Percentiles rank a stretch among this genome's conserved stretches.
Evolutionary conservation across 2,888 invertebrate genomes (phyloP).

Genomic region (Cosmia trapezina): DNA sequence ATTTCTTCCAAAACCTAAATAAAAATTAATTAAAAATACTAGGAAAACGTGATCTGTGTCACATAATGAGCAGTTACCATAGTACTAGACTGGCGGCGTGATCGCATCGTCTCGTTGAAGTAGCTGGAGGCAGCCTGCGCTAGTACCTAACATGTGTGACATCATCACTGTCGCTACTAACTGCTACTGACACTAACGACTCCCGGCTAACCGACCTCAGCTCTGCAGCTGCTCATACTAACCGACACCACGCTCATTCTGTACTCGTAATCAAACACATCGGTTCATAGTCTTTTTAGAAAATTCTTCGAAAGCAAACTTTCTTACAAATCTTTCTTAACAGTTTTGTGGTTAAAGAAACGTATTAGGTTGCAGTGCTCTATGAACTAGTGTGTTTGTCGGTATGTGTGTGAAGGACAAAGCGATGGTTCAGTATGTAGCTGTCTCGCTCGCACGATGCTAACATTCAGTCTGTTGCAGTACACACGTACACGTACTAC

Average conservation of each 20-base stretch:
- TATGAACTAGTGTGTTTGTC: slow-evolving; percentile 28
- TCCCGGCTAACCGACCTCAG: not conserved
- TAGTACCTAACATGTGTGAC: not conserved
- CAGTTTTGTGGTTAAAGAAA: not conserved
- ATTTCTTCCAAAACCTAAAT: not conserved
- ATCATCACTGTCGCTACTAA: slow-evolving; percentile 12
- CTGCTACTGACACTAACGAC: not conserved
- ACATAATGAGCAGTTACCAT: not conserved
- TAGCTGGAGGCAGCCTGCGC: no score
- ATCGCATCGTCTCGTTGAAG: not conserved
- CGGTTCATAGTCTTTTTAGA: slow-evolving; percentile 16
- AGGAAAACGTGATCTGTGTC: not conserved
- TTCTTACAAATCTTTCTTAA: not conserved
- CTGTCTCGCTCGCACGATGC: slow-evolving; percentile 14
- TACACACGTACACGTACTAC: slow-evolving; percentile 71
- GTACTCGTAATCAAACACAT: slow-evolving; percentile 1
- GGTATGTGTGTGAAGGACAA: slow-evolving; percentile 60
- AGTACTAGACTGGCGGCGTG: slow-evolving; percentile 25
- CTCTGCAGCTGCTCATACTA: not conserved
- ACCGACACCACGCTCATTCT: not conserved
- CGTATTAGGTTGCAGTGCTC: not conserved
- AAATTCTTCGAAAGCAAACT: no score
- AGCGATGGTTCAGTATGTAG: slow-evolving; percentile 58
- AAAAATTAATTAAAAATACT: not conserved
- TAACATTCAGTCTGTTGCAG: slow-evolving; percentile 68